phyloP scores from a whole-genome alignment of 2,113 vertebrate species.

The Phaethornis superciliosus region DNA sequence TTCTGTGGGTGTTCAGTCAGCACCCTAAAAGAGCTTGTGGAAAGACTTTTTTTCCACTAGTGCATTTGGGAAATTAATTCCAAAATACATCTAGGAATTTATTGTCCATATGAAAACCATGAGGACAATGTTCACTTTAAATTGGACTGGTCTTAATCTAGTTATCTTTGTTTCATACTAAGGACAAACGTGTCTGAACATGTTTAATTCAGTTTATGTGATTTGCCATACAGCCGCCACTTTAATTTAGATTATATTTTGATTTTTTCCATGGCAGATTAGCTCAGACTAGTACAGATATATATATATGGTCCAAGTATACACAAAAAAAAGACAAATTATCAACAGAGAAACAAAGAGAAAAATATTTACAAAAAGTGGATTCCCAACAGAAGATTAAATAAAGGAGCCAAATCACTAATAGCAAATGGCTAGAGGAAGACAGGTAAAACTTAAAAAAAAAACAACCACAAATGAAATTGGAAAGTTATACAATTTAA shows the following conservation, averaged over 20 bases:
- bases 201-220: not conserved
- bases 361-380: not conserved
- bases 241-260: not conserved
- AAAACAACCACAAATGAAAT: not conserved
- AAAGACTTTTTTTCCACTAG: not conserved
- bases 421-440: not conserved
- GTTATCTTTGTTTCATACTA: not conserved
- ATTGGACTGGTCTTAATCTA: not conserved
- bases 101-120: not conserved
- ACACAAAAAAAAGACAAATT: not conserved
- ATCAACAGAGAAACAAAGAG: not conserved
- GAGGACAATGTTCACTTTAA: not conserved
- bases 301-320: not conserved
- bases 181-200: not conserved
- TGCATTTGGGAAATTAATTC: not conserved
- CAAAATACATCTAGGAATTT: not conserved
- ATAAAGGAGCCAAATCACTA: not conserved
- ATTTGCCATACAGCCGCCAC: not conserved
- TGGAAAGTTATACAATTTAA: not conserved
- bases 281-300: not conserved
- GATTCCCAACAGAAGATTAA: not conserved
- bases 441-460: not conserved
- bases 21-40: not conserved
- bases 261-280: not conserved
- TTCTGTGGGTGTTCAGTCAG: not conserved